Base-by-base conservation (phyloP, 2,113 vertebrate genomes). In the Hydrochoerus hydrochaeris region DNA sequence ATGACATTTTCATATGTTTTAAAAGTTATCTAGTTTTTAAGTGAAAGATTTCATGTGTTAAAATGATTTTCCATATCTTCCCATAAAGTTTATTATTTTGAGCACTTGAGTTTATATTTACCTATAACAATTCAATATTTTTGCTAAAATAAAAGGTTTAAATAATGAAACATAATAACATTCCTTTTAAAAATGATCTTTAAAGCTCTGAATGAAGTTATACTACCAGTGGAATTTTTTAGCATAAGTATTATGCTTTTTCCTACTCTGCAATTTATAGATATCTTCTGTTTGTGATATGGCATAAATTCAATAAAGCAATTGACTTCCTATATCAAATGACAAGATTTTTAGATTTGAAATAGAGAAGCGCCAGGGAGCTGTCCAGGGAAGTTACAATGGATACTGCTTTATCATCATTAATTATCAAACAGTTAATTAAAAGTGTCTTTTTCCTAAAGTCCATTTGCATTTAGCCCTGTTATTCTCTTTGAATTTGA, bases 131-230 rank as follows among this genome's bases (percentile, higher is more conserved):
- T 90, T 96, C 41, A 82, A 96, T 83, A 54, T 92, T 95, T 93
- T 80, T 84, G 0, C 4, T 62, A 7, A 96, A 90, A 52, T 86
- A 32, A 60, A 88, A 67, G 38, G 86, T 63, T 88, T 71, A 54
- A 94, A 92, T 2, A 96, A 90, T 95, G 8, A 96, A 95, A 41
- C n/a, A 93, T 77, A 97, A 88, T 88, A 96, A 54, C 22, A 97
- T 54, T 65, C 4, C 35, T 75, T 88, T 35, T 88, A 24, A 92
- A 80, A 91, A 92, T 54, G 3, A 97, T 78, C 60, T 88, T 85
- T 95, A 46, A 87, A 96, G 52, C 54, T 91, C 85, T 95, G 95
- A 98, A 97, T 96, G 89, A 97, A 97, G 54, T 88, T 82, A 93
- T 35, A 95, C 83, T 96, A 92, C 58, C 35, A 91, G 14, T 86